Percentiles rank a stretch among this genome's conserved stretches.
Conservation (phyloP, 92 coral and sea anemone species). For the Phenganax subtilis region DNA sequence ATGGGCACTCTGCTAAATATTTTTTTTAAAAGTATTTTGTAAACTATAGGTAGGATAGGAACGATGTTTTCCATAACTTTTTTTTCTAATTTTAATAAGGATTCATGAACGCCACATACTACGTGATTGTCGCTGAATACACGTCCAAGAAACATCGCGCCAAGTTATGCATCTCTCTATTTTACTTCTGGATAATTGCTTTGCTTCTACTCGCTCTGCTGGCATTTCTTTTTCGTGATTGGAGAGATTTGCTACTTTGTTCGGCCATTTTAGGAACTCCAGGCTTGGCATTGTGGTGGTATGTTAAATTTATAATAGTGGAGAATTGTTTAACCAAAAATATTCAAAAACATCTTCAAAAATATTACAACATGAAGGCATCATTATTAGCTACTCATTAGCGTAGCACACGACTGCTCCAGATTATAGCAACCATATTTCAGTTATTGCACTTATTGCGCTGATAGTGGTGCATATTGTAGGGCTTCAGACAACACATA, state of each 20-base stretch:
- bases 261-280: constrained; percentile 32
- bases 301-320: background rate
- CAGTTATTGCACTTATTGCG: too few species aligned
- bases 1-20: too few species aligned
- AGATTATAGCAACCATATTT: too few species aligned
- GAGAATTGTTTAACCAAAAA: too few species aligned
- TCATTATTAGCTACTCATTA: too few species aligned
- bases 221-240: constrained; percentile 31
- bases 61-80: background rate
- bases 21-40: too few species aligned
- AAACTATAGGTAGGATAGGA: background rate
- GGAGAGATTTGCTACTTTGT: constrained; percentile 28
- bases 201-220: constrained; percentile 16
- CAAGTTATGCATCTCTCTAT: background rate
- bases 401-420: too few species aligned
- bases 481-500: too few species aligned
- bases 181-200: constrained; percentile 23
- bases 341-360: too few species aligned
- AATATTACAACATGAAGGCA: too few species aligned
- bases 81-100: constrained; percentile 5
- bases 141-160: constrained; percentile 28
- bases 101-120: constrained; percentile 20
- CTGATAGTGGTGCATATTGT: too few species aligned
- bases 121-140: constrained; percentile 25
- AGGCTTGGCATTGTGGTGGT: constrained; percentile 26